Evolutionary conservation across 2,113 vertebrate genomes (phyloP), one percentile per base, ranked within the genome.

Genomic region (Colossoma macropomum): DNA sequence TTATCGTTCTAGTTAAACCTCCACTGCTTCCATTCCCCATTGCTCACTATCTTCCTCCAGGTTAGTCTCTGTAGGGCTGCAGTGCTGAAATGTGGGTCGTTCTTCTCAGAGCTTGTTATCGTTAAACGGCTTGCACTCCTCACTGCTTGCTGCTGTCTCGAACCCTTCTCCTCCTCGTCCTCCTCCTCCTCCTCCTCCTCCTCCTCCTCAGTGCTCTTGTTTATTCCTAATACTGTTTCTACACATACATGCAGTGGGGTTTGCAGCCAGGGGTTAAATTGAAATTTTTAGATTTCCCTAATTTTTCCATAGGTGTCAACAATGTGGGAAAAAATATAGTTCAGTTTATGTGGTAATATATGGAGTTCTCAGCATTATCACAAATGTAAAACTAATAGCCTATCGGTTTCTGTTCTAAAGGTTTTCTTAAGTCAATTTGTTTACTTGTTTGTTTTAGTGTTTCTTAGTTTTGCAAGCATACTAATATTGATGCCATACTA

Each of bases 81-180:
- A 69, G 74, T 34, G 52, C 63, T 77, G 34, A 59, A 86, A 89
- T 89, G 79, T 89, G 78, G 89, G 87, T 91, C 89, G 83, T 75
- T 80, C 81, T 77, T 56, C 70, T 84, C 74, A 66, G 59, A 80
- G 76, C 84, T 89, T 77, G 65, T 84, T 89, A 79, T 85, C 48
- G 74, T 72, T 82, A 84, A 87, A 84, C 68, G 63, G 56, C 80
- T 72, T 19, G 30, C 28, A 3, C 45, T 52, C 30, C 69, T 52
- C 25, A 48, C 1, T 54, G n/a, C 28, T 38, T 32, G 23, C 41
- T 21, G 17, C 56, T 62, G 54, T 59, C 32, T 56, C 11, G 0
- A 48, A 5, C 17, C 54, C 30, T 41, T 30, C 23, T 30, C 78
- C 28, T 32, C 34, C 28, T 52, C 56, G 3, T 4, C 34, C 34